Percentiles rank a stretch among this genome's conserved stretches.
Conservation (phyloP, 2,888 invertebrate species). For the Xanthostigma xanthostigma region DNA sequence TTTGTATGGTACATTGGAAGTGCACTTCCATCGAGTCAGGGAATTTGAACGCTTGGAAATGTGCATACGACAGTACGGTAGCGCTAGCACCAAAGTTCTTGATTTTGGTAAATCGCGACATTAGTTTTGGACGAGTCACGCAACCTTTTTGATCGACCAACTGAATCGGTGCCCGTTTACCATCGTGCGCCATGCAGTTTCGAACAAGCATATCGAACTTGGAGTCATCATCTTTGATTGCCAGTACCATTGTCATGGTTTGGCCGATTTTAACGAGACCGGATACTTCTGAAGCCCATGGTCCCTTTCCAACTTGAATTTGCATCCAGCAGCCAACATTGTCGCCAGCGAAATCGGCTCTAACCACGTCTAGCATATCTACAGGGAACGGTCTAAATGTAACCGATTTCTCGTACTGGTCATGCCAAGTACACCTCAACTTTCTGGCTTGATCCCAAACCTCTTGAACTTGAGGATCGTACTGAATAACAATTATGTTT, state of each 20-base stretch:
- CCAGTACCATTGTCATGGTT: slow-evolving; percentile 93
- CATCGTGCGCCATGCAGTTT: slow-evolving; percentile 89
- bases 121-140: slow-evolving; percentile 79
- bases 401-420: slow-evolving; percentile 88
- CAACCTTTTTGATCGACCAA: slow-evolving; percentile 86
- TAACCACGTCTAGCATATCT: slow-evolving; percentile 87
- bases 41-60: slow-evolving; percentile 92
- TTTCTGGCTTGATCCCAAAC: slow-evolving; percentile 92
- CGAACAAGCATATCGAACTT: slow-evolving; percentile 92
- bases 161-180: slow-evolving; percentile 84
- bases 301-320: slow-evolving; percentile 87
- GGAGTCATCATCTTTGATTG: slow-evolving; percentile 87
- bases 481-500: slow-evolving; percentile 85
- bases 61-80: slow-evolving; percentile 79
- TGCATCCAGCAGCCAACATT: slow-evolving; percentile 98
- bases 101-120: slow-evolving; percentile 88
- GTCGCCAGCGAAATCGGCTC: slow-evolving; percentile 88
- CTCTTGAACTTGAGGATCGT: slow-evolving; percentile 87
- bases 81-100: slow-evolving; percentile 91
- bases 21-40: slow-evolving; percentile 95
- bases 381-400: slow-evolving; percentile 90
- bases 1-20: slow-evolving; percentile 90
- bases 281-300: slow-evolving; percentile 90
- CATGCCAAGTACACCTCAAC: slow-evolving; percentile 87
- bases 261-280: slow-evolving; percentile 90